These are phyloP conservation scores for Drosophila nigromelanica DNA, from an alignment of 1,140 invertebrate species.

Conservation along the genomic window DNA sequence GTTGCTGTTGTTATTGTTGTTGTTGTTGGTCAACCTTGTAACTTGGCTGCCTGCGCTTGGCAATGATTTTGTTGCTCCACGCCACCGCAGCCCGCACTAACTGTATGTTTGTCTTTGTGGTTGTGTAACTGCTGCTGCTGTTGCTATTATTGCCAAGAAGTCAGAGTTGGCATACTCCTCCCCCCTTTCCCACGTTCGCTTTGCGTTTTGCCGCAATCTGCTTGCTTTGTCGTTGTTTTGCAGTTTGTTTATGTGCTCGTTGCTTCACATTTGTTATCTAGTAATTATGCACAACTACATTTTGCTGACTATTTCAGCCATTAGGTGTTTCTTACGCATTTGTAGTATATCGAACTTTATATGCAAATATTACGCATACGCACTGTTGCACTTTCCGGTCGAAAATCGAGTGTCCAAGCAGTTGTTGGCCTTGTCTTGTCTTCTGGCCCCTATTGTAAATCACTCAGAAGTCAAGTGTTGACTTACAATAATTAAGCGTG, in stretches of 20 bases:
- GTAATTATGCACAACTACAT: constrained; percentile 59
- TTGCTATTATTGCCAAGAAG: constrained; percentile 69
- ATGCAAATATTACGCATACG: constrained; percentile 47
- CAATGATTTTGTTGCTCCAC: constrained; percentile 41
- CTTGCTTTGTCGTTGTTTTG: constrained; percentile 4
- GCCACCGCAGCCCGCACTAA: background rate
- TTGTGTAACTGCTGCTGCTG: constrained; percentile 56
- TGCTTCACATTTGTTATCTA: constrained; percentile 45
- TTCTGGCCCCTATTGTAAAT: constrained; percentile 54
- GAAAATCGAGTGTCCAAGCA: background rate
- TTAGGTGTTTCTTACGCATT: constrained; percentile 29
- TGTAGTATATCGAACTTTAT: constrained; percentile 19
- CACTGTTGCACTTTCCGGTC: constrained; percentile 20
- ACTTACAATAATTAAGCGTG: constrained; percentile 66
- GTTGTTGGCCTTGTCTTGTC: constrained; percentile 53
- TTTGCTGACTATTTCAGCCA: constrained; percentile 5
- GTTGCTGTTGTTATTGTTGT: constrained; percentile 32
- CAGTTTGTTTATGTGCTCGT: constrained; percentile 29
- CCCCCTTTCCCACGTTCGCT: background rate
- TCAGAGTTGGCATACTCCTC: constrained; percentile 19
- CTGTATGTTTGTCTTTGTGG: constrained; percentile 42
- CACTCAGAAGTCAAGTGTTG: constrained; percentile 66
- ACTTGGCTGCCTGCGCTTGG: constrained; percentile 72
- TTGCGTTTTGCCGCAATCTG: constrained; percentile 52
- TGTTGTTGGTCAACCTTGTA: constrained; percentile 68